Base-by-base conservation (phyloP, 2,888 invertebrate genomes). In the Thereva unica region DNA sequence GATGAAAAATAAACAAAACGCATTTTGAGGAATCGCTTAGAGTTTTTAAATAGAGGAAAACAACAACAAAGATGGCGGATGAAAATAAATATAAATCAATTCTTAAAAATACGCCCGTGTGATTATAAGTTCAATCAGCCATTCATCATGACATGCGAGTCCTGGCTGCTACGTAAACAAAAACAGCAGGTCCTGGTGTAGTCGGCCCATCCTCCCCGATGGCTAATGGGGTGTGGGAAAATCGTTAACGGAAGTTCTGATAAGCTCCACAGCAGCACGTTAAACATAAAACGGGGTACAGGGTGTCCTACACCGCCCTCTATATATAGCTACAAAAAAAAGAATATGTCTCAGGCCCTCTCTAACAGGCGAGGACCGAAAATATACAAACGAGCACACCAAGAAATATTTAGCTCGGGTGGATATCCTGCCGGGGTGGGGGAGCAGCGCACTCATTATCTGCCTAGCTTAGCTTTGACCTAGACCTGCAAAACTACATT, bases 401-500 rank as follows among this genome's bases (percentile, higher is more conserved):
- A 5, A 44, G 34, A 47, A 47, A 47, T 47, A 47, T 10, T 10
- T 12, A 10, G 10, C 12, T 23, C 23, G 23, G 23, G 23, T 23
- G 23, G 23, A 23, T 23, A 23, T 5, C 55, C 41, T 6, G 5
- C 2, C 44, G n/a, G n/a, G n/a, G 9, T 23, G 7, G 45, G 42
- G 42, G 44, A 44, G 9, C n/a, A 8, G 9, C 38, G 42, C 42
- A 6, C 59, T 38, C 59, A 59, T 59, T 59, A 59, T 59, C 47
- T n/a, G 49, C 59, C 45, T 47, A 59, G 59, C 59, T 37, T 47
- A 59, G 59, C 59, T 59, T 59, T 59, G 59, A 59, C 59, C 59
- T 59, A 59, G 59, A 59, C 59, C 59, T 59, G 59, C 47, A 59
- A 59, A 59, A 59, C 59, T 59, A 59, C 59, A 59, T 59, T 59